phyloP scores from a whole-genome alignment of 2,113 vertebrate species.

The Campylorhamphus procurvoides region DNA sequence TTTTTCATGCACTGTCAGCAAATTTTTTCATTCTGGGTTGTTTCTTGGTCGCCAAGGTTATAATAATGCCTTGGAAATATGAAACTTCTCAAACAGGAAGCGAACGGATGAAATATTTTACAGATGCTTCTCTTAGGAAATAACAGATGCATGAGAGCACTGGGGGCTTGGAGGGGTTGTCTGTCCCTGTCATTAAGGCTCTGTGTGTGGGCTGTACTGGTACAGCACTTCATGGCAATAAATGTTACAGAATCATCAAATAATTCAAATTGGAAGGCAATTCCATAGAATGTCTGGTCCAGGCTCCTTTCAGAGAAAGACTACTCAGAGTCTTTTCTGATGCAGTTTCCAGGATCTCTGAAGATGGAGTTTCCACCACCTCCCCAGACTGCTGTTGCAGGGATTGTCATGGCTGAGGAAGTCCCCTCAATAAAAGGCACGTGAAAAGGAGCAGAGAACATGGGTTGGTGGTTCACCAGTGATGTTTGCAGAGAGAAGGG shows the following conservation, averaged over 20 bases:
- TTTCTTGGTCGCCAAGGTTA: conserved; percentile 32
- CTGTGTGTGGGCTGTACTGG: background rate
- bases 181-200: background rate
- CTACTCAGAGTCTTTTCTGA: background rate
- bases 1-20: background rate
- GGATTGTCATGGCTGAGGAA: background rate
- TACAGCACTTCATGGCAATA: background rate
- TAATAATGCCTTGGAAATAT: background rate
- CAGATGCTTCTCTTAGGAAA: conserved; percentile 42
- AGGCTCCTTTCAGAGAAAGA: background rate
- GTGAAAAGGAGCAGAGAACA: background rate
- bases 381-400: background rate
- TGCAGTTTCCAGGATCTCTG: background rate
- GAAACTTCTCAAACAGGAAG: conserved; percentile 38
- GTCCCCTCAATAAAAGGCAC: background rate
- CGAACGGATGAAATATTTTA: background rate
- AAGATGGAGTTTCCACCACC: background rate
- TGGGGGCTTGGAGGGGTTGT: background rate
- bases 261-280: background rate
- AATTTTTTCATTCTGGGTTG: conserved; percentile 20
- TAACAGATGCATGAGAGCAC: background rate
- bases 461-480: background rate
- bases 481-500: background rate
- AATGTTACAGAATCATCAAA: background rate
- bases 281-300: background rate